Conservation (phyloP, 2,113 vertebrate genomes). For the Hystrix cristata region DNA sequence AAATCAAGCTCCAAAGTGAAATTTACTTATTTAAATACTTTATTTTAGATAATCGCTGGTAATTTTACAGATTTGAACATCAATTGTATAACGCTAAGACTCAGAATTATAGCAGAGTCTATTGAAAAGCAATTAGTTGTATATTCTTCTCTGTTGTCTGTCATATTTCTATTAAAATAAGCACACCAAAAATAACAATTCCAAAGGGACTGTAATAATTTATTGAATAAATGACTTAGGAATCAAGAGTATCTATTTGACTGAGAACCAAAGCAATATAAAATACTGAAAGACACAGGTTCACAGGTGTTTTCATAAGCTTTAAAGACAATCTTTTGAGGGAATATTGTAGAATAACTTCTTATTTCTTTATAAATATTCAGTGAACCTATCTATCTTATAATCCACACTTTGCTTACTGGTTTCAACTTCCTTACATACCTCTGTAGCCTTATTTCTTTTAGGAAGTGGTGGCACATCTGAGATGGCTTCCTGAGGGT, state of each 20-base stretch:
- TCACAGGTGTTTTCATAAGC: background rate
- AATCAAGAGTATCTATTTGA: conserved; percentile 79
- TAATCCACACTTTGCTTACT: background rate
- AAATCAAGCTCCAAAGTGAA: background rate
- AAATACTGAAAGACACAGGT: background rate
- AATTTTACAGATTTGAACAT: conserved; percentile 64
- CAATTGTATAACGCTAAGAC: conserved; percentile 4
- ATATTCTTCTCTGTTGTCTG: conserved; percentile 42
- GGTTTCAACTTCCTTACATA: background rate
- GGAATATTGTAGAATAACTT: background rate
- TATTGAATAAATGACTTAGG: conserved; percentile 77
- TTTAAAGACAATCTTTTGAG: background rate
- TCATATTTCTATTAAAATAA: conserved; percentile 68
- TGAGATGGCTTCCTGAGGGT: background rate
- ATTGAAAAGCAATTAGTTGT: conserved; percentile 59
- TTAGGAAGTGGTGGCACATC: background rate
- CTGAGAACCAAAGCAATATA: conserved; percentile 64
- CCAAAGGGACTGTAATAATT: conserved; percentile 75
- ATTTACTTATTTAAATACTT: conserved; percentile 12
- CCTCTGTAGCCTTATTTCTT: background rate
- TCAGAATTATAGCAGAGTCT: conserved; percentile 43
- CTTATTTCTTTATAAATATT: background rate
- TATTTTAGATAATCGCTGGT: background rate
- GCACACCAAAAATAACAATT: conserved; percentile 70
- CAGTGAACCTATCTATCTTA: background rate